Conservation (phyloP, 2,888 invertebrate species). For the Tetragonisca angustula region DNA sequence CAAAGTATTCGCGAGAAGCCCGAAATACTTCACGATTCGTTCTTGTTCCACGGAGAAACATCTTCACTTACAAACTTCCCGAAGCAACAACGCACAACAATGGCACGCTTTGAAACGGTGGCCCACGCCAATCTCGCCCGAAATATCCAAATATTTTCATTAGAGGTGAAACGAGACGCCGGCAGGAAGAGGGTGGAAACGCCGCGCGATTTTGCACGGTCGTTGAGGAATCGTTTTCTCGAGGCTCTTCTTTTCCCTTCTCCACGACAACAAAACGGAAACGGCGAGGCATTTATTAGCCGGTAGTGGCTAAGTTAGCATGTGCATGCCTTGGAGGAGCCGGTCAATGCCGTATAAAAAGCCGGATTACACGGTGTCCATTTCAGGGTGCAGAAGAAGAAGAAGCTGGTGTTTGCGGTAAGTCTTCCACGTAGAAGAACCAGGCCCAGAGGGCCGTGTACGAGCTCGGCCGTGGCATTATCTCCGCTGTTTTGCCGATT, state of each 20-base stretch:
- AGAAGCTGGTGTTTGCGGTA: conserved; percentile 73
- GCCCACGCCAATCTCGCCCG: conserved; percentile 58
- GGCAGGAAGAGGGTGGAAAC: conserved; percentile 26
- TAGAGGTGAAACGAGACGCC: conserved; percentile 39
- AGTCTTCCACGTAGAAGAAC: conserved; percentile 54
- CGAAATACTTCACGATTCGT: neutral
- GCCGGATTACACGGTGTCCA: conserved; percentile 82
- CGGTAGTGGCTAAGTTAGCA: conserved; percentile 43
- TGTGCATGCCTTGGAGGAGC: conserved; percentile 42
- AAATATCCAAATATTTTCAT: conserved; percentile 80
- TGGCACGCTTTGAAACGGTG: conserved; percentile 34
- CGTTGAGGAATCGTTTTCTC: conserved; percentile 48
- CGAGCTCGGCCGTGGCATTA: conserved; percentile 73
- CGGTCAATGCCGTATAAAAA: conserved; percentile 75
- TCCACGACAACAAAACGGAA: conserved; percentile 13
- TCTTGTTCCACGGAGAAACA: neutral
- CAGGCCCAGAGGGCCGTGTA: conserved; percentile 37
- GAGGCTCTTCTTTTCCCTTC: neutral
- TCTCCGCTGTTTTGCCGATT: conserved; percentile 83
- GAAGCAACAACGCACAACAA: conserved; percentile 31
- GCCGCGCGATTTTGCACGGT: conserved; percentile 60
- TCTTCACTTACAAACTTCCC: neutral
- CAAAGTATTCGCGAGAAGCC: neutral
- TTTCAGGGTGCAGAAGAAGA: conserved; percentile 76
- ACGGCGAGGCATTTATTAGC: conserved; percentile 49